These are phyloP conservation scores for Gortyna flavago DNA, from an alignment of 2,888 invertebrate species.

Conservation along the genomic window DNA sequence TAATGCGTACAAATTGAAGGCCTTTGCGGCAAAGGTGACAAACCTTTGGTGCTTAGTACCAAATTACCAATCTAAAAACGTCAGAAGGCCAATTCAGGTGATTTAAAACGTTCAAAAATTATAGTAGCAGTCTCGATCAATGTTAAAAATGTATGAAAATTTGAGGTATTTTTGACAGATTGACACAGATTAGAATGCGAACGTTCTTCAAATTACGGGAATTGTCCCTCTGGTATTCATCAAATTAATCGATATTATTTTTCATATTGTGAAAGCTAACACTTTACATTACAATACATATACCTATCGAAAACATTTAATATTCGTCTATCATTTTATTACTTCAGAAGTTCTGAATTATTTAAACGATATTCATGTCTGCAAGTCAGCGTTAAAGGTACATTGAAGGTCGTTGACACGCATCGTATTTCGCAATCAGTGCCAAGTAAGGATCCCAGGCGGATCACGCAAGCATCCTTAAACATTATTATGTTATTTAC, in stretches of 20 bases:
- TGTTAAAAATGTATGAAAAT: too few relatives aligned
- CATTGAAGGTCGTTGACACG: conserved; percentile 40
- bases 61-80: conserved; percentile 2
- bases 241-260: neutral
- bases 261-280: neutral
- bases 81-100: too few relatives aligned
- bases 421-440: conserved; percentile 46
- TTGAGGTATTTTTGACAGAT: too few relatives aligned
- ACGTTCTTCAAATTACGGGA: too few relatives aligned
- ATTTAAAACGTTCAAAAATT: too few relatives aligned
- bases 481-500: conserved; percentile 29
- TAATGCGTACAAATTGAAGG: conserved; percentile 36
- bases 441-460: conserved; percentile 40
- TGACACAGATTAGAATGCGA: too few relatives aligned
- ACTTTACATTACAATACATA: neutral
- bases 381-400: conserved; percentile 10
- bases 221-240: neutral
- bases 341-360: neutral
- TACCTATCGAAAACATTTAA: neutral
- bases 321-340: neutral
- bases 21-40: conserved; percentile 9
- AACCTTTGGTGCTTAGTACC: conserved; percentile 16
- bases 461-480: conserved; percentile 28
- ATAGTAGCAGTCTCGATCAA: too few relatives aligned
- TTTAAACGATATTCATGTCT: conserved; percentile 12